Evolutionary conservation across 2,113 vertebrate genomes (phyloP).

Genomic region (Lepisosteus osseus): DNA sequence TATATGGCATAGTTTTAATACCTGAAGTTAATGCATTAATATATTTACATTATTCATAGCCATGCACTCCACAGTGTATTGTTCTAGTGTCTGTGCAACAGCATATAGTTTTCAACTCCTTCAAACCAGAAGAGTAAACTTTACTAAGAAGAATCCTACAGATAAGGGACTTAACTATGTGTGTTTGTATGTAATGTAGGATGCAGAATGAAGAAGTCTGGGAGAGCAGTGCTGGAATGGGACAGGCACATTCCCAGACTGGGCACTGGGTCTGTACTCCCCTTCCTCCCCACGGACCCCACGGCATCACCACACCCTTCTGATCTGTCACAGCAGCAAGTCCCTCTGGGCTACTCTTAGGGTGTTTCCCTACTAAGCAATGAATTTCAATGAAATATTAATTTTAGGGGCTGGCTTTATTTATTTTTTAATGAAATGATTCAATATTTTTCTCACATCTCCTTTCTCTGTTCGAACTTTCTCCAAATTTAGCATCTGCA

Average conservation of each 20-base stretch:
- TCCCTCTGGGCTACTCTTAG: not conserved
- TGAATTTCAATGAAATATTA: constrained; percentile 13
- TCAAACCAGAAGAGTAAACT: no score
- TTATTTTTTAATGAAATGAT: no score
- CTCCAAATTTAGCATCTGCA: constrained; percentile 3
- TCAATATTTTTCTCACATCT: not conserved
- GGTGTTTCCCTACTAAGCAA: constrained; percentile 14
- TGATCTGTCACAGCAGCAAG: not conserved
- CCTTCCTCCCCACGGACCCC: not conserved
- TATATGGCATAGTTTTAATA: no score
- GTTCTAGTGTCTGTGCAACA: no score
- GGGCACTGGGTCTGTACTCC: not conserved
- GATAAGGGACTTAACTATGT: not conserved
- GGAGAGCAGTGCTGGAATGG: no score
- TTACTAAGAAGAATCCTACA: no score
- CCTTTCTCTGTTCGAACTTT: not conserved
- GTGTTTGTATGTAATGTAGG: not conserved
- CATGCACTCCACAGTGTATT: no score
- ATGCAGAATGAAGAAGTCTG: not conserved
- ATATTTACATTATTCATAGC: no score
- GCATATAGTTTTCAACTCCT: no score
- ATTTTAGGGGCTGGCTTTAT: not conserved
- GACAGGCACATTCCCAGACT: no score
- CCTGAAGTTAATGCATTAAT: no score
- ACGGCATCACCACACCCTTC: not conserved